These are phyloP conservation scores for Lymantria dispar DNA, from an alignment of 2,888 invertebrate genomes.

Conservation along the genomic window DNA sequence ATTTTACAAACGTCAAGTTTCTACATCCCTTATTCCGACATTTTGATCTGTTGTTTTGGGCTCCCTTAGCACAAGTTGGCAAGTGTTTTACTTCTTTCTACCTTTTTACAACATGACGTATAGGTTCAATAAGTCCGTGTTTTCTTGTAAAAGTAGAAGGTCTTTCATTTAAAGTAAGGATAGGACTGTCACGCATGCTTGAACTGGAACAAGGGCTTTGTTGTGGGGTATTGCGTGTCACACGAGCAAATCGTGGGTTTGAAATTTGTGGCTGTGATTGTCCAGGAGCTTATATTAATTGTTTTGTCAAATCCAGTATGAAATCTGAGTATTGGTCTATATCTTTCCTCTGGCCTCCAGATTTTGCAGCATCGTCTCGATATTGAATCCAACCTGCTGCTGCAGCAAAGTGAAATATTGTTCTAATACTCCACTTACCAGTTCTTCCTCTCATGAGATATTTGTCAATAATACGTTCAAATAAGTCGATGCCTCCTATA, in stretches of 20 bases:
- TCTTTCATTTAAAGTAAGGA: no score
- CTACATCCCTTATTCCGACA: no score
- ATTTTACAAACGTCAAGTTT: no score
- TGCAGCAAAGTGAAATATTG: constrained; percentile 25
- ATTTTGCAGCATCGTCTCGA: background rate
- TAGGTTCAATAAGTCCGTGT: background rate
- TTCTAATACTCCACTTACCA: constrained; percentile 23
- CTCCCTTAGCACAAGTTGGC: no score
- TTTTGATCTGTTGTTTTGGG: no score
- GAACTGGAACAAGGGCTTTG: background rate
- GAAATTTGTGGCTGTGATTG: no score
- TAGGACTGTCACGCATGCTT: background rate
- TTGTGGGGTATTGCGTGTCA: background rate
- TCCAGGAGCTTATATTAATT: background rate
- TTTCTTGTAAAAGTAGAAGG: no score
- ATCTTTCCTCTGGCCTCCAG: background rate
- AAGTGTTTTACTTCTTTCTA: background rate
- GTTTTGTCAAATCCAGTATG: constrained; percentile 1
- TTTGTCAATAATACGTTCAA: constrained; percentile 18
- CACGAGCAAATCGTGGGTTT: background rate
- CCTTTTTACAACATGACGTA: background rate
- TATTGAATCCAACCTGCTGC: no score
- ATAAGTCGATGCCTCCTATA: constrained; percentile 23
- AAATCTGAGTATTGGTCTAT: background rate
- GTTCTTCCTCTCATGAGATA: constrained; percentile 24